These are phyloP conservation scores for Engystomops pustulosus DNA, from an alignment of 2,113 vertebrate genomes.

Conservation along the genomic window DNA sequence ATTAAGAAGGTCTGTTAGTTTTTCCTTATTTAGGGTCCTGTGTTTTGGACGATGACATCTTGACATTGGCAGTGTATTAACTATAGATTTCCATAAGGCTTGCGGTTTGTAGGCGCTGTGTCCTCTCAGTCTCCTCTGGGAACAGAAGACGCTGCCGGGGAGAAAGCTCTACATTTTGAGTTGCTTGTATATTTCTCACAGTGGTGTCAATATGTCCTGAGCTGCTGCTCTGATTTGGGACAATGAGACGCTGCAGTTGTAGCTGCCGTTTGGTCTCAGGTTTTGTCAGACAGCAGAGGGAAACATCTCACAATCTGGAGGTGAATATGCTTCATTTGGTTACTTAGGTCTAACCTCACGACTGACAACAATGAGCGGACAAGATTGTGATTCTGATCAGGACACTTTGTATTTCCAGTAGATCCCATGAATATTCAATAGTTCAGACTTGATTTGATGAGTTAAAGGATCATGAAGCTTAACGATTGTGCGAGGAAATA, in stretches of 20 bases:
- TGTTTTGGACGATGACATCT: conserved; percentile 85
- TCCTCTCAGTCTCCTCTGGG: conserved; percentile 56
- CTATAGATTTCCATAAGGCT: conserved; percentile 91
- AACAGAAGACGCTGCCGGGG: background rate
- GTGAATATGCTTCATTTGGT: background rate
- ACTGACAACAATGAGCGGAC: background rate
- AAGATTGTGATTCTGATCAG: background rate
- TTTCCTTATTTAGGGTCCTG: conserved; percentile 85
- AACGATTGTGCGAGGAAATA: background rate
- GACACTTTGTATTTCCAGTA: conserved; percentile 19
- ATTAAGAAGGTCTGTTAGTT: conserved; percentile 82
- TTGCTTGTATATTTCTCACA: background rate
- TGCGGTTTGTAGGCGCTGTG: conserved; percentile 64
- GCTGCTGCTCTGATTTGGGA: background rate
- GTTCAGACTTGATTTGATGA: background rate
- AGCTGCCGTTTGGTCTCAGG: background rate
- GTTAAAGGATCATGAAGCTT: background rate
- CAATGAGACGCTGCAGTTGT: too few species aligned
- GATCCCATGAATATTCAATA: conserved; percentile 22
- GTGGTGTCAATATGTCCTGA: conserved; percentile 11
- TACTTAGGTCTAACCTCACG: background rate
- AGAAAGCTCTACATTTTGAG: background rate
- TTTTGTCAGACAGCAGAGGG: background rate
- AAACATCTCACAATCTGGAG: background rate
- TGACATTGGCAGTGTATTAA: conserved; percentile 93